These are phyloP conservation scores for Sebastes fasciatus DNA, from an alignment of 2,113 vertebrate species.

Conservation along the genomic window DNA sequence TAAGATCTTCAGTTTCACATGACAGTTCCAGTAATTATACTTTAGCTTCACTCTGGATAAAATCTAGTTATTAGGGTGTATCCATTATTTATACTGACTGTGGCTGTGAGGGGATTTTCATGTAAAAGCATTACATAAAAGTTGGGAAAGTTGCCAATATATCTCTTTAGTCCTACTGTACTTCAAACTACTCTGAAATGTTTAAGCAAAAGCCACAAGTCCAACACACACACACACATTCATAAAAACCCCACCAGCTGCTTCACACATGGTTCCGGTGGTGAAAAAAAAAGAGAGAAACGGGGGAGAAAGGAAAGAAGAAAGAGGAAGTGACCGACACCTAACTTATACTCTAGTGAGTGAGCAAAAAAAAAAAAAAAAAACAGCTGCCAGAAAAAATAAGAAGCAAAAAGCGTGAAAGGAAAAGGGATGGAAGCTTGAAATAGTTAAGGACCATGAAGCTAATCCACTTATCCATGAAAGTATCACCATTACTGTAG, in stretches of 20 bases:
- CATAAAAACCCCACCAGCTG: slow-evolving; percentile 53
- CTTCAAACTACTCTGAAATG: slow-evolving; percentile 21
- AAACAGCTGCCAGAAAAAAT: slow-evolving; percentile 10
- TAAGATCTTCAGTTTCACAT: slow-evolving; percentile 1
- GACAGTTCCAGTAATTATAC: slow-evolving; percentile 24
- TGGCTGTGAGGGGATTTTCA: slow-evolving; percentile 10
- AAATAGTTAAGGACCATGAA: slow-evolving; percentile 14
- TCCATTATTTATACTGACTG: slow-evolving; percentile 12
- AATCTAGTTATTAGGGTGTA: slow-evolving; percentile 18
- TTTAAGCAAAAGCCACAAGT: slow-evolving; percentile 32
- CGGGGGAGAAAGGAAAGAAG: neutral
- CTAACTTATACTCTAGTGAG: neutral
- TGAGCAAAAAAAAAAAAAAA: neutral
- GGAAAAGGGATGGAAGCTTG: slow-evolving; percentile 10
- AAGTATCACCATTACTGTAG: slow-evolving; percentile 18
- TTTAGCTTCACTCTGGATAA: neutral
- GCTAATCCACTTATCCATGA: slow-evolving; percentile 34
- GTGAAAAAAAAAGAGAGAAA: slow-evolving; percentile 18
- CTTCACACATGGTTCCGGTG: slow-evolving; percentile 52
- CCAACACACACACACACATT: slow-evolving; percentile 32
- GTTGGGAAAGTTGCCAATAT: slow-evolving; percentile 2
- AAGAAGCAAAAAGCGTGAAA: slow-evolving; percentile 3
- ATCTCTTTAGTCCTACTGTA: slow-evolving; percentile 24
- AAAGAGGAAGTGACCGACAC: slow-evolving; percentile 10
- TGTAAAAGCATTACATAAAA: slow-evolving; percentile 22